Conservation (phyloP, 2,888 invertebrate species). For the Iphiclides podalirius region DNA sequence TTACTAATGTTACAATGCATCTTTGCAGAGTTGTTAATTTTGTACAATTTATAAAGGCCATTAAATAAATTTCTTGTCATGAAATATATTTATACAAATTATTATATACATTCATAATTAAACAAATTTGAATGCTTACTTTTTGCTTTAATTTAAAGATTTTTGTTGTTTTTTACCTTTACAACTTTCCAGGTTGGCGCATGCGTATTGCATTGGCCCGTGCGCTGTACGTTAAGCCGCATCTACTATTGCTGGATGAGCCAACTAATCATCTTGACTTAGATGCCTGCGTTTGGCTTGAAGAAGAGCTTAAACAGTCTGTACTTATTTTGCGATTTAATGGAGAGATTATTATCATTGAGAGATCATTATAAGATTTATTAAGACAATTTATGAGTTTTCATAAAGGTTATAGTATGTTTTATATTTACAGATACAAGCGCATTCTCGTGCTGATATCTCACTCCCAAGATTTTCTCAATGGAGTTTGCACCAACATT, state of each 20-base stretch:
- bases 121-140: too few relatives aligned
- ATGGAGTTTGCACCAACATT: conserved; percentile 98
- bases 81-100: too few relatives aligned
- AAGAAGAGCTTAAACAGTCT: conserved; percentile 96
- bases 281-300: conserved; percentile 99
- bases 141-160: too few relatives aligned
- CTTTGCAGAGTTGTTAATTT: too few relatives aligned
- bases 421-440: conserved; percentile 82
- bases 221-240: conserved; percentile 98
- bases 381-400: too few relatives aligned
- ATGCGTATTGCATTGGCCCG: conserved; percentile 99
- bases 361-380: too few relatives aligned
- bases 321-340: conserved; percentile 38
- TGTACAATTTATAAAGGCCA: not conserved
- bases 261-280: conserved; percentile 99
- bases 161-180: too few relatives aligned
- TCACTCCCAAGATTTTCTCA: conserved; percentile 99
- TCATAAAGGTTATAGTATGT: too few relatives aligned
- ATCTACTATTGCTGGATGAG: conserved; percentile 96
- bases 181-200: conserved; percentile 90
- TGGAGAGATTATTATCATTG: too few relatives aligned
- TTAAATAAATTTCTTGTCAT: too few relatives aligned
- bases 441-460: conserved; percentile 98
- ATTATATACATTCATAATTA: too few relatives aligned
- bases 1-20: too few relatives aligned